Percentiles rank a stretch among this genome's conserved stretches.
Evolutionary conservation across 2,888 invertebrate genomes (phyloP).

Genomic region (Lissocephala sabroskyi): DNA sequence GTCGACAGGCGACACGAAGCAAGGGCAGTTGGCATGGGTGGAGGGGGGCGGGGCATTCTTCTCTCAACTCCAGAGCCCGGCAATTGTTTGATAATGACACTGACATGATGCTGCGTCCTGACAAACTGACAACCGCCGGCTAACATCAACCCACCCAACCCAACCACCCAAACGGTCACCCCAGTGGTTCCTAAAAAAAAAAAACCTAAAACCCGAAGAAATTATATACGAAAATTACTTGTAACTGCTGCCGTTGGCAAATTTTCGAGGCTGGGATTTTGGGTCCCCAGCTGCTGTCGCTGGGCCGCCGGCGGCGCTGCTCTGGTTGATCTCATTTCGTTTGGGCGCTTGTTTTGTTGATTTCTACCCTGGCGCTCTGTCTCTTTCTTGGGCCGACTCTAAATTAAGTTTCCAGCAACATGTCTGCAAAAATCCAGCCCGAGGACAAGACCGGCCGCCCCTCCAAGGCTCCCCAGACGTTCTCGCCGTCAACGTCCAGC

Average conservation of each 20-base stretch:
- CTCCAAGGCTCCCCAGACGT: background rate
- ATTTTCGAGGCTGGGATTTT: conserved; percentile 22
- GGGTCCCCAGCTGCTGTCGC: background rate
- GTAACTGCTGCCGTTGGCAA: conserved; percentile 42
- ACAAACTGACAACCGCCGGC: conserved; percentile 37
- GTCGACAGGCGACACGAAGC: too few species aligned
- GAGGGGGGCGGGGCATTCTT: conserved; percentile 14
- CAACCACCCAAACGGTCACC: too few species aligned
- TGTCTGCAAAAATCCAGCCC: conserved; percentile 63
- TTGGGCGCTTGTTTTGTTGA: conserved; percentile 32
- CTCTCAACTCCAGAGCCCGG: conserved; percentile 21
- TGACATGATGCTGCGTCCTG: conserved; percentile 57
- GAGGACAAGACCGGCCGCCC: conserved; percentile 38
- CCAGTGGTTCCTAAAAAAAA: too few species aligned
- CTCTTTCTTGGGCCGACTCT: conserved; percentile 56
- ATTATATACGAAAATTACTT: conserved; percentile 50
- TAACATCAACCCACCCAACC: too few species aligned
- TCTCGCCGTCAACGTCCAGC: conserved; percentile 2
- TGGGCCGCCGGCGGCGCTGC: background rate
- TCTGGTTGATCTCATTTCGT: conserved; percentile 36
- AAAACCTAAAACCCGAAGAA: conserved; percentile 27
- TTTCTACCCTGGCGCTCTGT: conserved; percentile 30
- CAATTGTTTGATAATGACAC: conserved; percentile 63
- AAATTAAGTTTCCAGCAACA: conserved; percentile 66
- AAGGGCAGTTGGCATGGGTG: conserved; percentile 26